Conservation (phyloP, 2,797 vertebrate species). For the Acipenser oxyrinchus region DNA sequence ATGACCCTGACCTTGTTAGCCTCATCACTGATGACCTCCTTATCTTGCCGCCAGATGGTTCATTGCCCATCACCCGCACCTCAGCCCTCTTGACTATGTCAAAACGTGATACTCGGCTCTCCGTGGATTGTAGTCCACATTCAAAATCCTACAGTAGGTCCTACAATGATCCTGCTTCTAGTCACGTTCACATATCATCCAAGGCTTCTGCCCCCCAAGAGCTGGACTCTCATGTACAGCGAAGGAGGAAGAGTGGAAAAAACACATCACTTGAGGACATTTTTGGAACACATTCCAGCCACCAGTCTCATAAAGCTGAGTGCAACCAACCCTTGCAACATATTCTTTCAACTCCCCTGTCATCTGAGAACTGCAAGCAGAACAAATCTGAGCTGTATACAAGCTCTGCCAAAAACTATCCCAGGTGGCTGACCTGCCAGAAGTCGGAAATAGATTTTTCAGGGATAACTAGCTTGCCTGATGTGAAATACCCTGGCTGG, state of each 20-base stretch:
- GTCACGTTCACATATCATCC: not conserved
- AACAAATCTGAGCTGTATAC: slow-evolving; percentile 14
- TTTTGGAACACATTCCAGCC: slow-evolving; percentile 3
- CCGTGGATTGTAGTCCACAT: not conserved
- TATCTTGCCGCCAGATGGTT: slow-evolving; percentile 66
- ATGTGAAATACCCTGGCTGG: slow-evolving; percentile 56
- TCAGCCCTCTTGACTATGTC: slow-evolving; percentile 37
- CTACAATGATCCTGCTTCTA: not conserved
- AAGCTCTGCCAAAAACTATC: slow-evolving; percentile 42
- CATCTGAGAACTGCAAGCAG: slow-evolving; percentile 11
- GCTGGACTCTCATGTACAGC: not conserved
- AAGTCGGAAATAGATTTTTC: slow-evolving; percentile 61
- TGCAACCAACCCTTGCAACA: not conserved
- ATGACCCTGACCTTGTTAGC: slow-evolving; percentile 60
- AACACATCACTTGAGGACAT: slow-evolving; percentile 1
- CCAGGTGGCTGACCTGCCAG: slow-evolving; percentile 65
- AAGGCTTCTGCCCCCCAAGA: not conserved
- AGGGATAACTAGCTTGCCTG: slow-evolving; percentile 57
- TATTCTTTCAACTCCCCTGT: not conserved
- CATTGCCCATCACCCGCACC: slow-evolving; percentile 52
- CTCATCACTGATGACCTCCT: slow-evolving; percentile 80
- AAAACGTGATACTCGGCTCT: not conserved
- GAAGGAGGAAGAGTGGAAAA: slow-evolving; percentile 22
- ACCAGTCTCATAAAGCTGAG: slow-evolving; percentile 9
- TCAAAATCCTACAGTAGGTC: slow-evolving; percentile 2